These are phyloP conservation scores for Phalacrocorax aristotelis DNA, from an alignment of 2,113 vertebrate genomes.

Conservation along the genomic window DNA sequence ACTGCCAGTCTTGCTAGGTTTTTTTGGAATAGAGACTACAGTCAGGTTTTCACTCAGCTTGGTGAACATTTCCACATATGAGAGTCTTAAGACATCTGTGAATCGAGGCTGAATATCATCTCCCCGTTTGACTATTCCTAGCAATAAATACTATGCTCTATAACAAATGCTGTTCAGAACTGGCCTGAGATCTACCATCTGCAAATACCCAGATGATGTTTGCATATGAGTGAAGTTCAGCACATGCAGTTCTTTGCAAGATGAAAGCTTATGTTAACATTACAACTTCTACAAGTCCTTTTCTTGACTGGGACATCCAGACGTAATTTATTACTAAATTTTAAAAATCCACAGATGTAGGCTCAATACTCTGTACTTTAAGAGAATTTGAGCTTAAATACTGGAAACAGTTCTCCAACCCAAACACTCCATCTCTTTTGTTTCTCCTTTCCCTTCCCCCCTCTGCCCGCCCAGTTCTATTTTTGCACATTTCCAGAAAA, in stretches of 20 bases:
- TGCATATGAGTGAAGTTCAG: accelerated
- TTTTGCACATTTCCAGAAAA: neutral
- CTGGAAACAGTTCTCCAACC: neutral
- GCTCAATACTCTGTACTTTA: neutral
- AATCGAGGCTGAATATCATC: neutral
- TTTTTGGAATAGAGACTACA: neutral
- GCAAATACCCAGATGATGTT: neutral
- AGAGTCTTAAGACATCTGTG: neutral
- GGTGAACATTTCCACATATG: neutral
- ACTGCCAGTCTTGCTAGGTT: accelerated
- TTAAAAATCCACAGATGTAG: neutral
- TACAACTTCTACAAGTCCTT: neutral
- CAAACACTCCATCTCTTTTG: neutral
- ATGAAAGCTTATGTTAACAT: neutral
- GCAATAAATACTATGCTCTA: neutral
- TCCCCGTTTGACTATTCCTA: neutral
- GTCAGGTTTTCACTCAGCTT: neutral
- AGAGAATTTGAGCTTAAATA: neutral
- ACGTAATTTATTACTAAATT: neutral
- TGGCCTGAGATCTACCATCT: neutral
- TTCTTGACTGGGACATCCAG: neutral
- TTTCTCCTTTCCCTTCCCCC: neutral
- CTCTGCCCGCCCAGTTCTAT: neutral
- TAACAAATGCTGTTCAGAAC: neutral
- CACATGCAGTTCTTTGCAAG: neutral